Percentiles rank a stretch among this genome's conserved stretches.
Conservation (phyloP, 1,140 invertebrate species). For the Drosophila sturtevanti region DNA sequence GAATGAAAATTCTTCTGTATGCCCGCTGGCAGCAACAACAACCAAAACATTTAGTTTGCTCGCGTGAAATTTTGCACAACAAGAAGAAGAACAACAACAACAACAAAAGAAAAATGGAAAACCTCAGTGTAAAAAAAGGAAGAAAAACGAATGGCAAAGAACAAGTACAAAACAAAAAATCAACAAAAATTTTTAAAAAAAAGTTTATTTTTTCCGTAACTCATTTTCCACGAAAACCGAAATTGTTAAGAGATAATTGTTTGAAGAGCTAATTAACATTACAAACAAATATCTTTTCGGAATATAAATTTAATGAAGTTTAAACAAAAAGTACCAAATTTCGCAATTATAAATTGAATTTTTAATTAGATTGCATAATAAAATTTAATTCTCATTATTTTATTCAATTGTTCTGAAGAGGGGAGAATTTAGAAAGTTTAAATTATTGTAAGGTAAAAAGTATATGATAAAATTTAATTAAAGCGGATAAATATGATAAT, state of each 20-base stretch:
- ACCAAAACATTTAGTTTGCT: constrained; percentile 40
- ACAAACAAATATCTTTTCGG: not conserved
- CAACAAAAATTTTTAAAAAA: not conserved
- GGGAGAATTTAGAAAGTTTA: too few relatives aligned
- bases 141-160: constrained; percentile 32
- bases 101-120: constrained; percentile 56
- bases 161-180: constrained; percentile 11
- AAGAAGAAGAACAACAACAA: not conserved
- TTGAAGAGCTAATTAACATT: constrained; percentile 4
- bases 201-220: not conserved
- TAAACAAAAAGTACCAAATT: not conserved
- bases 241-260: not conserved
- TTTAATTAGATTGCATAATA: not conserved
- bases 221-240: not conserved
- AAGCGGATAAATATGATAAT: too few relatives aligned
- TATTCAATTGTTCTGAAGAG: too few relatives aligned
- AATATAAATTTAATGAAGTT: not conserved
- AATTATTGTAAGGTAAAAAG: too few relatives aligned
- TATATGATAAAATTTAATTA: too few relatives aligned
- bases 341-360: not conserved
- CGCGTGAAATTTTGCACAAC: constrained; percentile 63
- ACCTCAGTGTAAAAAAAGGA: constrained; percentile 53
- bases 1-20: constrained; percentile 57
- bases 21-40: constrained; percentile 52
- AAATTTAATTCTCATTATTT: not conserved